Evolutionary conservation across 2,113 vertebrate genomes (phyloP), one percentile per base, ranked within the genome.

Genomic region (Calidris pygmaea): DNA sequence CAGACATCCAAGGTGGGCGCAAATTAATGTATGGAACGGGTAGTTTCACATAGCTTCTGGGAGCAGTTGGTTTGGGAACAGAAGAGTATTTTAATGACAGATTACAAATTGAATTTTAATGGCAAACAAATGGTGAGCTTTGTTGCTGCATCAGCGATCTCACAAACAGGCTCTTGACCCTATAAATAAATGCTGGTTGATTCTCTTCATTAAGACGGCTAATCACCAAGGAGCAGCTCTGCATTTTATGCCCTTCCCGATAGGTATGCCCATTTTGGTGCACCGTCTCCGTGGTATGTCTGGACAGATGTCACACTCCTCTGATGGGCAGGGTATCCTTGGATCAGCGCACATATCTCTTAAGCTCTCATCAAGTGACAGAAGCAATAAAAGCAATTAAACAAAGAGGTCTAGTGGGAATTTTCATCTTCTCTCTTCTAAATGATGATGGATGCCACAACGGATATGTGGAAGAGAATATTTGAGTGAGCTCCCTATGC

Each of bases 51-150:
- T 10, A 73, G 82, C 41, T 77, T 53, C 68, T 93, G 59, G 50
- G 37, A 88, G 21, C 79, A 84, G 53, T 48, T 86, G 56, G 34
- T 70, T 66, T 18, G 15, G 90, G 79, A 90, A 77, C 75, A 90
- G 76, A 84, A 47, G 41, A 24, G 20, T 56, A 32, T 77, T 95
- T 71, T 86, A 90, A 77, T 87, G 76, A 84, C 55, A 81, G 83
- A 55, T 86, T 90, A 90, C 72, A 92, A 81, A 90, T 67, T 71
- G 63, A 86, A 92, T 95, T 95, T 95, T 92, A 93, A 90, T 77
- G 76, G 60, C 32, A 90, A 86, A 86, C 63, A 84, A 93, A 90
- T 81, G 50, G 37, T 74, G 59, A 73, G 55, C n/a, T 18, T 19
- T 50, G 52, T 74, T 2, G 3, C 55, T 89, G 76, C 59, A 65